phyloP scores from a whole-genome alignment of 1,140 invertebrate species.

The Chionoecetes opilio region DNA sequence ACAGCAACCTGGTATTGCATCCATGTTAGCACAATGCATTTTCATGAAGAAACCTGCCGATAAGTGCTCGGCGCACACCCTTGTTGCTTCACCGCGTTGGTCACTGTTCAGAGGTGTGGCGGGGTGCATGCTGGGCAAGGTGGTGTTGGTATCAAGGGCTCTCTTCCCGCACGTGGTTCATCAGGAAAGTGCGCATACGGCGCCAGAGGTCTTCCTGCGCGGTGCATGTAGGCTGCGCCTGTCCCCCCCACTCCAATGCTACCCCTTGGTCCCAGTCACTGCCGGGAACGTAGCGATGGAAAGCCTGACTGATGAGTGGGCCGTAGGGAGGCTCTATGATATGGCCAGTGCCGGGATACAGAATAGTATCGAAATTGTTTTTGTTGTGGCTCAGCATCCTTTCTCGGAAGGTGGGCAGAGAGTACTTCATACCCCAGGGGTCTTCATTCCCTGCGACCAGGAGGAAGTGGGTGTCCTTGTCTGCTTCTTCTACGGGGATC shows the following conservation, averaged over 20 bases:
- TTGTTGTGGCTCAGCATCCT: not conserved
- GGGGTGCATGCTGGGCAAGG: not conserved
- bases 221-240: not conserved
- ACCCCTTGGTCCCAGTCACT: not conserved
- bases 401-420: not conserved
- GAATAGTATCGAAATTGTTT: conserved; percentile 38
- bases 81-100: not conserved
- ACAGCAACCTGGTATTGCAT: too few relatives aligned
- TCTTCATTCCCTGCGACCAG: conserved; percentile 46
- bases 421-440: not conserved
- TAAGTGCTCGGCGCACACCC: too few relatives aligned
- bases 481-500: conserved; percentile 44
- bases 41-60: too few relatives aligned
- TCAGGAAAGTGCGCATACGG: conserved; percentile 38
- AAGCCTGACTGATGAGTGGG: not conserved
- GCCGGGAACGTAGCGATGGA: not conserved
- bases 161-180: conserved; percentile 48
- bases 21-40: too few relatives aligned
- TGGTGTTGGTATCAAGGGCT: conserved; percentile 64
- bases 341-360: conserved; percentile 53
- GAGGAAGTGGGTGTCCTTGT: conserved; percentile 40
- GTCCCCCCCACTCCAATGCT: conserved; percentile 39
- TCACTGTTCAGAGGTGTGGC: too few relatives aligned
- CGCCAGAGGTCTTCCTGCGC: conserved; percentile 56
- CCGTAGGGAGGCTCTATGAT: conserved; percentile 69